Conservation (phyloP, 2,888 invertebrate species). For the Gymnocheta viridis region DNA sequence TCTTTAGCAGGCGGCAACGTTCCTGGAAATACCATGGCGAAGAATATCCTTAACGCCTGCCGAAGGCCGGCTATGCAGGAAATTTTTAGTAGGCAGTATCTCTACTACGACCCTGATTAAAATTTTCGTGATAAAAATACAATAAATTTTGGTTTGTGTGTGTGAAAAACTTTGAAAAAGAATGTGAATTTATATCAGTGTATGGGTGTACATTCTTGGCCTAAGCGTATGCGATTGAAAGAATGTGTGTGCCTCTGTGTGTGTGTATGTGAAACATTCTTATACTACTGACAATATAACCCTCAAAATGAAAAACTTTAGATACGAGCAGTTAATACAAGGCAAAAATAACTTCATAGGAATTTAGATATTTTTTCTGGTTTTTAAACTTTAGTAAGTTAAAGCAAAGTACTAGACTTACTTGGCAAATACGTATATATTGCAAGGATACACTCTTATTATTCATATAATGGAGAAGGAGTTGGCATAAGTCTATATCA, state of each 20-base stretch:
- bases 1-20: too few species aligned
- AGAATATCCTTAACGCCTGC: too few species aligned
- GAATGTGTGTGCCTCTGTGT: background rate
- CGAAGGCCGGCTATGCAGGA: too few species aligned
- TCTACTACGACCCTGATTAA: background rate
- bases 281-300: slow-evolving; percentile 15
- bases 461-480: slow-evolving; percentile 15
- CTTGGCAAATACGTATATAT: background rate
- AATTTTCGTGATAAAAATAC: background rate
- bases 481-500: slow-evolving; percentile 5
- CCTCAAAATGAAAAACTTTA: slow-evolving; percentile 5
- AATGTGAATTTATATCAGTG: background rate
- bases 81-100: too few species aligned
- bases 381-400: slow-evolving; percentile 43
- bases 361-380: slow-evolving; percentile 35
- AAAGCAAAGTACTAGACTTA: slow-evolving; percentile 40
- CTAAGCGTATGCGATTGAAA: background rate
- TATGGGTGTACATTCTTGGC: background rate
- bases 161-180: background rate
- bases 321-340: slow-evolving; percentile 20
- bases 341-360: slow-evolving; percentile 50
- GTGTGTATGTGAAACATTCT: background rate
- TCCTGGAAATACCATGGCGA: too few species aligned
- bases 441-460: slow-evolving; percentile 14
- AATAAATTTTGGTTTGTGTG: background rate